Conservation (phyloP, 2,797 vertebrate genomes). For the Hydrocynus forskahlii region DNA sequence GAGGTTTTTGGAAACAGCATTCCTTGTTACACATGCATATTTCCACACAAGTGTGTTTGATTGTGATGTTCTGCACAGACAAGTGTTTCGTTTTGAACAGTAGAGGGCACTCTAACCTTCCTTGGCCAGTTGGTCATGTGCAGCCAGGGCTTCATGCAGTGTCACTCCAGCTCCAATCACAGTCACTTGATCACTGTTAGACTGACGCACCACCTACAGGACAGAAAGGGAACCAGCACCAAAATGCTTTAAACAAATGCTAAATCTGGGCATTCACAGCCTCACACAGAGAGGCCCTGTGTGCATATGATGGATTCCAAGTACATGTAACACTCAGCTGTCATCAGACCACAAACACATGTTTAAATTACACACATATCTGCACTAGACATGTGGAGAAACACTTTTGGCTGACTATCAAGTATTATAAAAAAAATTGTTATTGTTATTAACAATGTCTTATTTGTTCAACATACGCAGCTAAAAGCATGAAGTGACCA, state of each 20-base stretch:
- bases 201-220: conserved; percentile 82
- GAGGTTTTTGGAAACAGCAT: background rate
- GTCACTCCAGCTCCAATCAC: conserved; percentile 89
- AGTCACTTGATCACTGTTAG: conserved; percentile 78
- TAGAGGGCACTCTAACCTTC: conserved; percentile 77
- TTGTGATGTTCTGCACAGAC: background rate
- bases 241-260: background rate
- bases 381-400: too few species aligned
- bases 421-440: too few species aligned
- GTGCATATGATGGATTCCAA: background rate
- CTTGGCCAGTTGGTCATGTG: conserved; percentile 79
- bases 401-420: too few species aligned
- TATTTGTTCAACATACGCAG: too few species aligned
- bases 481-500: too few species aligned
- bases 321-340: background rate
- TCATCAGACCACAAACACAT: background rate
- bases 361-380: background rate
- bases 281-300: background rate
- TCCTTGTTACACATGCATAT: background rate
- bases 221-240: conserved; percentile 8
- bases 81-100: background rate
- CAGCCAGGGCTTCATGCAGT: conserved; percentile 84
- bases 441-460: too few species aligned
- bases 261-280: background rate
- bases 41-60: background rate